Evolutionary conservation across 2,888 invertebrate genomes (phyloP).

Genomic region (Spilarctia lutea): DNA sequence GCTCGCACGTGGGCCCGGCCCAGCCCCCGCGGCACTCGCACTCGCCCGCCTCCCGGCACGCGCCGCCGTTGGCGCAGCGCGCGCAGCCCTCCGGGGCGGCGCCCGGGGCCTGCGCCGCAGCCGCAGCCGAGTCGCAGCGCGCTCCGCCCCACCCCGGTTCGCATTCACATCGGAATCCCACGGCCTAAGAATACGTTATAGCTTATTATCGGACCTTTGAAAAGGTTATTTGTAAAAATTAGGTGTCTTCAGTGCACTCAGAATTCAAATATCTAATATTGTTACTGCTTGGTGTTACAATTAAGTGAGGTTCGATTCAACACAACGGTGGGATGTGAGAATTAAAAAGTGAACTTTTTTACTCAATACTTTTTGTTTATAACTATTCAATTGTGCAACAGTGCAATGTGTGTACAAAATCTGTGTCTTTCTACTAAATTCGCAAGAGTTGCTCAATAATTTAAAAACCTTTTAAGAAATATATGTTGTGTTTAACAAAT

Average conservation of each 20-base stretch:
- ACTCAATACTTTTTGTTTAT: background rate
- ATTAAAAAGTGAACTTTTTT: background rate
- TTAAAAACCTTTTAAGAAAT: no score
- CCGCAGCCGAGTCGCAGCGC: conserved; percentile 55
- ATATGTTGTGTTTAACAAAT: no score
- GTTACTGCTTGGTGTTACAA: background rate
- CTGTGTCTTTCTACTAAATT: no score
- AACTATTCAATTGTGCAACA: background rate
- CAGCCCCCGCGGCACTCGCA: conserved; percentile 90
- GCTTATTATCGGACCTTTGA: no score
- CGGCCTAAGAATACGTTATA: conserved; percentile 54
- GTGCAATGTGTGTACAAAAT: background rate
- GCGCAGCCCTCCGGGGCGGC: background rate
- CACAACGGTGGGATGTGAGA: background rate
- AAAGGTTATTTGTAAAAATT: no score
- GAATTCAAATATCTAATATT: no score
- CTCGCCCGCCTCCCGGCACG: conserved; percentile 79
- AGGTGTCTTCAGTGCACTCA: no score
- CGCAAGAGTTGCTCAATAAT: no score
- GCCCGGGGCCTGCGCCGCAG: conserved; percentile 79
- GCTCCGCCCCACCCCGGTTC: conserved; percentile 89
- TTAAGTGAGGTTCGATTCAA: background rate
- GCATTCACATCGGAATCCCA: conserved; percentile 89
- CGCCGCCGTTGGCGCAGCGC: conserved; percentile 77
- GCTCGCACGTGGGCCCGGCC: conserved; percentile 89